Base-by-base conservation (phyloP, 2,888 invertebrate species). In the Leucophora obtusa region DNA sequence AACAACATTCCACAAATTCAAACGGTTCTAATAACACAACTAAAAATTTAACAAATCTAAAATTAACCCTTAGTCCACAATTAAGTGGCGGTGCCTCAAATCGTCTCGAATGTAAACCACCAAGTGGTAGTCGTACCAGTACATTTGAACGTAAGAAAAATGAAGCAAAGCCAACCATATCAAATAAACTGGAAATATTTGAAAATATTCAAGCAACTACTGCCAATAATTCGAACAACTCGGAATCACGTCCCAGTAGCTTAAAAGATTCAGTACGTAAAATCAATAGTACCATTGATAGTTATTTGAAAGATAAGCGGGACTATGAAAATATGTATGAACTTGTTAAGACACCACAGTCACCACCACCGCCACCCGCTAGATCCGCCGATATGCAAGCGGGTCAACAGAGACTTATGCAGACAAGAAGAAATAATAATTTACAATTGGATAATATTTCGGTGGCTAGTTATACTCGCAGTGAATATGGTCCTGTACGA, bases 1-100 rank as follows among this genome's bases (percentile, higher is more conserved):
- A 92, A 93, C 82, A 94, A 93, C 76, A 65, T 82, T 93, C 87
- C 91, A 91, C 65, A 54, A 83, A 74, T 78, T 69, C 83, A 62
- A 80, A 79, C 69, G 79, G 79, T 35, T 74, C 71, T 79, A 71
- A 54, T 78, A 70, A 71, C 56, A 62, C 53, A 65, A 43, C 33
- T 47, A 70, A 78, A 68, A 73, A 59, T 35, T 2, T 38, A 47
- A 54, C 68, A 47, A 71, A 69, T 33, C 35, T 63, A 43, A 74
- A 62, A 50, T 15, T 75, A 8, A 73, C 77, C 28, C 70, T 77
- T 38, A 79, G 82, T 71, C 79, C 82, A 68, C 83, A 82, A 71
- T 59, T 79, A 21, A 74, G 70, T 60, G 68, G 71, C 15, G 65
- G 68, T 71, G 72, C 74, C 43, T 65, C 70, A 7, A 54, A 54